Base-by-base conservation (phyloP, 2,113 vertebrate genomes). In the Apodemus speciosus region DNA sequence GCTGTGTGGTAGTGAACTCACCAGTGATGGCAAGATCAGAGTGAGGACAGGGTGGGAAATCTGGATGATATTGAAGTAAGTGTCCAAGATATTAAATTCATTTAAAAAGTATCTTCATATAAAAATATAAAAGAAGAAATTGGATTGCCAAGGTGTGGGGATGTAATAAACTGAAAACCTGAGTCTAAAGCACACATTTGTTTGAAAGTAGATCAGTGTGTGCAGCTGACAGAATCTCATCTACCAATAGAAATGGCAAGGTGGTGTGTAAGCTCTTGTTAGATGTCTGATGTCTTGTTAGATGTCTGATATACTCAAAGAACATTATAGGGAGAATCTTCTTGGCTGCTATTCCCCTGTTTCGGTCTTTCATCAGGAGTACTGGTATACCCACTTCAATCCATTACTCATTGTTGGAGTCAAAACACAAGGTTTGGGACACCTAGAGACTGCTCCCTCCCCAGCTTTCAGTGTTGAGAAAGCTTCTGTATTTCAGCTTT, bases 11-110 rank as follows among this genome's bases (percentile, higher is more conserved):
- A 92, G 90, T 89, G 95, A 96, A 96, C 87, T 86, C 86, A 75
- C 46, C 92, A 85, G 58, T 40, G 56, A 95, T 15, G 87, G 80
- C 1, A 0, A 94, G 72, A 69, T 86, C 38, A 79, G 66, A 72
- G 84, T 93, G 83, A 96, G 95, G 95, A 96, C 91, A 77, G 80
- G 87, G 94, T 91, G 87, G 95, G 93, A 97, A 96, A 96, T 96
- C 56, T 84, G 88, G 91, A 27, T 87, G 85, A 72, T 64, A 88
- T 77, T 90, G 84, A 96, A 92, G 79, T 92, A 96, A 94, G 79
- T 89, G 75, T 93, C 86, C 92, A 95, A 96, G 38, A 93, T 91
- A 96, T 73, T 89, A 86, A 93, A 94, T 72, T 76, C 1, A 25
- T 93, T 71, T 18, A 38, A 87, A 87, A 89, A 92, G 75, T 95